Conservation (phyloP, 2,797 vertebrate species). For the Acrossocheilus wenchowensis region DNA sequence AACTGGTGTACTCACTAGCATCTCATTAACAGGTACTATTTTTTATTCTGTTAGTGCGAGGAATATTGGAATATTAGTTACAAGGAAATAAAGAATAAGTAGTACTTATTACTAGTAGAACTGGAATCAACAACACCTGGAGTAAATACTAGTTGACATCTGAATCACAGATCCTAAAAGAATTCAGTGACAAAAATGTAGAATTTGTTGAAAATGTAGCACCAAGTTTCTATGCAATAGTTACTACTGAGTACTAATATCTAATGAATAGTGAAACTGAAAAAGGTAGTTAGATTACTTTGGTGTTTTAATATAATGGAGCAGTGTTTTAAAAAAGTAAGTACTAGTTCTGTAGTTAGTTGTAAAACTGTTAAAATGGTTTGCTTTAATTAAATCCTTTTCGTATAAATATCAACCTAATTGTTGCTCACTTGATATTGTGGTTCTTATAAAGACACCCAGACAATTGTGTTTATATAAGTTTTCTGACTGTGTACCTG, state of each 20-base stretch:
- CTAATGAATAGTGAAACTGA: background rate
- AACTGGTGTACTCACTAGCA: background rate
- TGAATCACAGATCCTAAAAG: background rate
- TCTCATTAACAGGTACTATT: background rate
- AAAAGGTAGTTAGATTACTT: background rate
- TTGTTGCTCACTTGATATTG: background rate
- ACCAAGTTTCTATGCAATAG: background rate
- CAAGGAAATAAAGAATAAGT: background rate
- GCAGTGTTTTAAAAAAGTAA: background rate
- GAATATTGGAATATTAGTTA: background rate
- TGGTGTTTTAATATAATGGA: background rate
- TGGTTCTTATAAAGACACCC: background rate
- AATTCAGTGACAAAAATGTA: background rate
- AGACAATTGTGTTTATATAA: background rate
- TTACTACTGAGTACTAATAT: background rate
- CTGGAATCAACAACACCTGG: background rate
- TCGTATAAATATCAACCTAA: background rate
- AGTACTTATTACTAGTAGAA: background rate
- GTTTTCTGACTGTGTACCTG: background rate
- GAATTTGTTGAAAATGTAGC: background rate
- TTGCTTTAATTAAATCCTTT: background rate
- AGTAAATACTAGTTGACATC: background rate
- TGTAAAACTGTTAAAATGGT: background rate
- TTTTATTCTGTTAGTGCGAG: background rate
- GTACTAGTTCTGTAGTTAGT: background rate